Percentiles rank a stretch among this genome's conserved stretches.
phyloP scores from a whole-genome alignment of 1,140 invertebrate species.

The Drosophila nannoptera region DNA sequence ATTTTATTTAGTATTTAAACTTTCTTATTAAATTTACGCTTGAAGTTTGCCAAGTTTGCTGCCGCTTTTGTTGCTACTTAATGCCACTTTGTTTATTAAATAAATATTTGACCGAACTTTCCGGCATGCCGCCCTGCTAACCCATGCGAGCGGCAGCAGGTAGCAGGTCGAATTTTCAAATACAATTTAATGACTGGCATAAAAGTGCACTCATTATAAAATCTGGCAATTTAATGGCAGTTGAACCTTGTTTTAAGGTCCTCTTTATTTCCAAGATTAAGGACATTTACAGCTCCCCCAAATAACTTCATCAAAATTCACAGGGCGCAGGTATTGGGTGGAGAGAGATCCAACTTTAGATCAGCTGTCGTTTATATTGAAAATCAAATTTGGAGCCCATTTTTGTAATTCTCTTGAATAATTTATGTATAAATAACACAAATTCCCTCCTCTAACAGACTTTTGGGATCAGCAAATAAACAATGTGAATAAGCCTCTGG shows the following conservation, averaged over 20 bases:
- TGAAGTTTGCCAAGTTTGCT: constrained; percentile 43
- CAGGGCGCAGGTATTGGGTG: too few species aligned
- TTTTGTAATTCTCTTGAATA: too few species aligned
- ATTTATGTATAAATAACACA: not conserved
- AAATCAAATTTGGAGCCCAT: too few species aligned
- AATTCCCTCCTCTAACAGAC: not conserved
- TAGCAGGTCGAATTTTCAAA: constrained; percentile 8
- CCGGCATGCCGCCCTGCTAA: constrained; percentile 39
- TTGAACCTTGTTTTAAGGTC: not conserved
- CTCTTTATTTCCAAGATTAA: not conserved
- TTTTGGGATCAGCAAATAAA: not conserved
- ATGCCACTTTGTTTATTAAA: constrained; percentile 61
- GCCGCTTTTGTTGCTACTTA: constrained; percentile 29
- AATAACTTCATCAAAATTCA: not conserved
- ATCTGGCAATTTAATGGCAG: constrained; percentile 19
- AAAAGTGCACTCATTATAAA: constrained; percentile 36
- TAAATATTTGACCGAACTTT: constrained; percentile 64
- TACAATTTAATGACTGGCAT: constrained; percentile 29
- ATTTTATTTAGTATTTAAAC: constrained; percentile 57
- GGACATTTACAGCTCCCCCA: not conserved
- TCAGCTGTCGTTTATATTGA: too few species aligned
- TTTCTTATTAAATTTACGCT: constrained; percentile 62
- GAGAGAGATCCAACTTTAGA: too few species aligned
- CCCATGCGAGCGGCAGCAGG: constrained; percentile 19
- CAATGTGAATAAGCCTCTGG: not conserved